These are phyloP conservation scores for Eristalis arbustorum DNA, from an alignment of 2,888 invertebrate genomes.

Conservation along the genomic window DNA sequence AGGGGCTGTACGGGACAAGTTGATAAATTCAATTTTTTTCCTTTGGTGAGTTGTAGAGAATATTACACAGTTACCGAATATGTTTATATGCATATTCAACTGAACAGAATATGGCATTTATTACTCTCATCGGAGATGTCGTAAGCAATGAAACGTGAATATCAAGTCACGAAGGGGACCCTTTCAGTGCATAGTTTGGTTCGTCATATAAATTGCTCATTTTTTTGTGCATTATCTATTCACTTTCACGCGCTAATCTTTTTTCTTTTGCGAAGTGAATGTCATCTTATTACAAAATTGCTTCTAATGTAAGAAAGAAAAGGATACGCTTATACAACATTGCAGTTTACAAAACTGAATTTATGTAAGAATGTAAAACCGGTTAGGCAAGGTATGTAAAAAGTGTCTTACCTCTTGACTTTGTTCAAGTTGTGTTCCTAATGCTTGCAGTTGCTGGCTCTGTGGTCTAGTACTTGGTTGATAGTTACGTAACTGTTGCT, in stretches of 20 bases:
- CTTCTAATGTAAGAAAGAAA: background rate
- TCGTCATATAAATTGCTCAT: constrained; percentile 21
- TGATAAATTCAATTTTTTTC: background rate
- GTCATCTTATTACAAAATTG: background rate
- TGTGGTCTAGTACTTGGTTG: constrained; percentile 77
- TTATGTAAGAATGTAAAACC: constrained; percentile 7
- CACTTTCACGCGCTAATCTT: constrained; percentile 30
- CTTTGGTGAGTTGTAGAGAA: background rate
- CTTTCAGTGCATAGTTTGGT: constrained; percentile 11
- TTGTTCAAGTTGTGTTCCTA: constrained; percentile 75
- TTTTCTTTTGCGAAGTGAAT: background rate
- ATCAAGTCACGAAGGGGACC: constrained; percentile 77
- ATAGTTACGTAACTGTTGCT: constrained; percentile 78
- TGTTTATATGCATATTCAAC: constrained; percentile 19
- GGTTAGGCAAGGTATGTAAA: background rate
- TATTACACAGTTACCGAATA: background rate
- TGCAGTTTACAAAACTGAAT: too few species aligned
- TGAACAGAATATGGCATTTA: constrained; percentile 16
- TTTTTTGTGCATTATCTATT: constrained; percentile 50
- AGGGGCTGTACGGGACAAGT: too few species aligned
- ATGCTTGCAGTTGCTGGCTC: constrained; percentile 72
- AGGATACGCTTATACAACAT: too few species aligned
- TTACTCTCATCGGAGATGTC: background rate
- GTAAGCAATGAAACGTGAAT: constrained; percentile 76
- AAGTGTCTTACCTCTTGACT: constrained; percentile 77